Percentiles rank a stretch among this genome's conserved stretches.
Evolutionary conservation across 1,140 invertebrate genomes (phyloP).

Genomic region (Sarcophaga bullata): DNA sequence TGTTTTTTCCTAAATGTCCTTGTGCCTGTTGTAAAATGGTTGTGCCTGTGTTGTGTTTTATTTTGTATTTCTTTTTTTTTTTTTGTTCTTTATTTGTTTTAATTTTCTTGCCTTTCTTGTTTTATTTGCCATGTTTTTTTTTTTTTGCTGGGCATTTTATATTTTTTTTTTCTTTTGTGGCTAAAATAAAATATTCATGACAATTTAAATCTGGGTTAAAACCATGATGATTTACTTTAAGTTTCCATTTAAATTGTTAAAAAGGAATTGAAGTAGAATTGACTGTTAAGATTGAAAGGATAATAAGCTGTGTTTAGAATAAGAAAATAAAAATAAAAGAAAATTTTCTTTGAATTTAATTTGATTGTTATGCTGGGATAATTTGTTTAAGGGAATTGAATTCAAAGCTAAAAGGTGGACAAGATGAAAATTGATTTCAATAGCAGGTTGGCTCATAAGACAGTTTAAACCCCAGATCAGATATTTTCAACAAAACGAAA

Average conservation of each 20-base stretch:
- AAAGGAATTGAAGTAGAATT: neutral
- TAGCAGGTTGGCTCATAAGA: too few relatives aligned
- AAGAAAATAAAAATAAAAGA: too few relatives aligned
- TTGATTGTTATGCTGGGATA: too few relatives aligned
- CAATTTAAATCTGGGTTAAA: constrained; percentile 36
- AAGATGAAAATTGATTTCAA: too few relatives aligned
- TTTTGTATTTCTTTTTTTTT: neutral
- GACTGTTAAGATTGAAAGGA: neutral
- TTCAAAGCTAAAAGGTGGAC: too few relatives aligned
- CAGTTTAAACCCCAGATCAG: too few relatives aligned
- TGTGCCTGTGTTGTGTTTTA: too few relatives aligned
- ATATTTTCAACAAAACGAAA: too few relatives aligned
- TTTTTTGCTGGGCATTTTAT: neutral
- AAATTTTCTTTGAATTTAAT: too few relatives aligned
- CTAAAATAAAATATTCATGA: constrained; percentile 30
- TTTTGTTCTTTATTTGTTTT: neutral
- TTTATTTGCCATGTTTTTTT: too few relatives aligned
- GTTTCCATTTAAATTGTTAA: neutral
- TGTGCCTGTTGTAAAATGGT: constrained; percentile 2
- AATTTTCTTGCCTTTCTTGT: too few relatives aligned
- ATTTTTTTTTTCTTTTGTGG: neutral
- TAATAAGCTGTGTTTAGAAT: neutral
- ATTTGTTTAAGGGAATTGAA: too few relatives aligned
- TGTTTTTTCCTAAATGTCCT: neutral
- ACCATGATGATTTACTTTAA: constrained; percentile 28